These are phyloP conservation scores for Hydractinia echinata DNA, from an alignment of 30 jellyfish, hydroid and myxozoan species.

Conservation along the genomic window DNA sequence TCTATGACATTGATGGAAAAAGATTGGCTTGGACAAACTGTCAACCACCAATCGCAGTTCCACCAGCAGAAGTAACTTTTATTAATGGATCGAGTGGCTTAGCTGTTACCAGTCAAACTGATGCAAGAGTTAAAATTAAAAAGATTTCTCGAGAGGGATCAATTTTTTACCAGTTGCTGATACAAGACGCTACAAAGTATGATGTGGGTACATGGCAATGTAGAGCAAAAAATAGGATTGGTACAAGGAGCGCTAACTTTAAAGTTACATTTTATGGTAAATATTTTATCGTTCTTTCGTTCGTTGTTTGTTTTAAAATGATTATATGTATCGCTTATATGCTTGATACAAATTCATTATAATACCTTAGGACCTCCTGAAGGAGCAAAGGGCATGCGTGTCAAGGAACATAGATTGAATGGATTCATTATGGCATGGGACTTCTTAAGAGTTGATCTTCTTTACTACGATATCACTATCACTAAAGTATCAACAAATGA, in stretches of 20 bases:
- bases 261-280: slow-evolving; percentile 31
- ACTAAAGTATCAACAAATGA: not conserved
- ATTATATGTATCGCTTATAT: not conserved
- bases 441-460: slow-evolving; percentile 26
- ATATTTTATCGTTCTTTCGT: not conserved
- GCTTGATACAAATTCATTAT: not conserved
- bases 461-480: slow-evolving; percentile 18
- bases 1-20: slow-evolving; percentile 28
- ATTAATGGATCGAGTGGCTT: slow-evolving; percentile 43
- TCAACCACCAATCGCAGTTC: slow-evolving; percentile 32
- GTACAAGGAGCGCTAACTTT: not conserved
- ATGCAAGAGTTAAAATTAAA: slow-evolving; percentile 18
- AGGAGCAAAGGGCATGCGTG: slow-evolving; percentile 19
- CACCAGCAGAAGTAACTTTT: not conserved
- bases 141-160: too few relatives aligned
- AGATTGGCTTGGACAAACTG: slow-evolving; percentile 43
- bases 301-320: not conserved
- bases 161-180: slow-evolving; percentile 14
- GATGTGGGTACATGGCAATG: slow-evolving; percentile 40
- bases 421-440: slow-evolving; percentile 36
- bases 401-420: slow-evolving; percentile 1
- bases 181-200: slow-evolving; percentile 24
- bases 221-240: slow-evolving; percentile 19
- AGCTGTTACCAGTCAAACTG: slow-evolving; percentile 25
- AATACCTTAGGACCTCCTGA: slow-evolving; percentile 31